Base-by-base conservation (phyloP, 2,797 vertebrate species). In the Rhabdophis nuchalis region DNA sequence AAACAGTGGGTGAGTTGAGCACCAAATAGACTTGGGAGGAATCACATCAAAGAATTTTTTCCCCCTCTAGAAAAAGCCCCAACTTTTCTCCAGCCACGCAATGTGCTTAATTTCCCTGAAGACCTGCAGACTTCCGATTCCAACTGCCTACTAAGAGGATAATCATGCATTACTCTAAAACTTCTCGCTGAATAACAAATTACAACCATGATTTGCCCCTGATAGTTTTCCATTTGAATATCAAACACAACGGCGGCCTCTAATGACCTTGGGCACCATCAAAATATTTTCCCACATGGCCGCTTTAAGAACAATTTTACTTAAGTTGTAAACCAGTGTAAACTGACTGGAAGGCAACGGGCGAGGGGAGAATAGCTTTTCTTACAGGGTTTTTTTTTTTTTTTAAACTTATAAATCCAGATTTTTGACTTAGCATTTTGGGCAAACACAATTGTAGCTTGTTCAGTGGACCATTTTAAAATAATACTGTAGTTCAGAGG, bases 21-120 rank as follows among this genome's bases (percentile, higher is more conserved):
- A 91, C 56, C 90, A 91, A 93, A 89, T 68, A 93, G 93, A 90
- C 95, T 96, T 95, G 96, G 88, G 2, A 96, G 93, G 95, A 96
- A 93, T 97, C 96, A 96, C 57, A 23, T 92, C 91, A 93, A 89
- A 50, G 72, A 91, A 68, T 91, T 85, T 27, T n/a, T 29, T 36
- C 20, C 57, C 52, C 8, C 20, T 58, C 92, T 89, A 61, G 18
- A 91, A 77, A 86, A 93, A 57, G 68, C 50, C 92, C 9, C 13
- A 27, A 85, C 14, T 2, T 92, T 93, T 89, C 57, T 93, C 93
- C 90, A 92, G 94, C 93, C 94, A 88, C 9, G n/a, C 91, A 91
- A 87, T 4, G 0, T 1, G 27, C 89, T 56, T 86, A 90, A 95
- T 92, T 95, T 91, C 54, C 93, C 56, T 29, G 61, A 88, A 93